phyloP scores from a whole-genome alignment of 2,888 invertebrate genomes.

The Strigamia crassipes region DNA sequence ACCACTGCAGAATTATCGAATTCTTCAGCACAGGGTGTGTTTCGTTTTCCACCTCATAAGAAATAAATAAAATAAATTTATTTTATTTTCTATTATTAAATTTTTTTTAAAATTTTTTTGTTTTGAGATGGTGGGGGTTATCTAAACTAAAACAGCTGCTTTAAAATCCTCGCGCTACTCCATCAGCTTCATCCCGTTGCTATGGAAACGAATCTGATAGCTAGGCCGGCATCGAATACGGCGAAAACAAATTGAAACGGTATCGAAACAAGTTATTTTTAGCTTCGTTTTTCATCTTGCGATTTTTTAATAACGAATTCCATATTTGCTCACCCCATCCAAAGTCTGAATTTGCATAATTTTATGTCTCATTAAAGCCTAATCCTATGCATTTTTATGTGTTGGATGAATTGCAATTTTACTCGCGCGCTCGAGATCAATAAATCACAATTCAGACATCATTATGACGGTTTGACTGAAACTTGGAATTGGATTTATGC shows the following conservation, averaged over 20 bases:
- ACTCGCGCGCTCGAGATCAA: background rate
- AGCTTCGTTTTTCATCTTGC: background rate
- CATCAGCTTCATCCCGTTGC: conserved; percentile 23
- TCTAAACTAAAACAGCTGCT: background rate
- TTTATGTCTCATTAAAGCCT: background rate
- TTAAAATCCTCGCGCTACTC: background rate
- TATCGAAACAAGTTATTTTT: background rate
- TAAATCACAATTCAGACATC: conserved; percentile 1
- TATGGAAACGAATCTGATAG: conserved; percentile 22
- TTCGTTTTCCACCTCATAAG: background rate
- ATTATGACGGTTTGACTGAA: background rate
- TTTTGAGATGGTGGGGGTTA: background rate
- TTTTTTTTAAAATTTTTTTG: background rate
- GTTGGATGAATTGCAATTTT: conserved; percentile 13
- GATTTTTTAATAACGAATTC: background rate
- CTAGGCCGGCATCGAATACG: background rate
- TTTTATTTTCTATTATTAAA: background rate
- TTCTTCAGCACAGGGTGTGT: background rate
- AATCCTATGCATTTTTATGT: background rate
- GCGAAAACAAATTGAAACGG: conserved; percentile 21
- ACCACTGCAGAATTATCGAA: background rate
- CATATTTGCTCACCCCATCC: background rate
- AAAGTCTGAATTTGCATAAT: background rate
- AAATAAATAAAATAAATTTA: background rate
- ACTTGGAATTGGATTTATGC: background rate